Evolutionary conservation across 1,140 invertebrate genomes (phyloP), one percentile per base, ranked within the genome.

Genomic region (Hycleus phaleratus): DNA sequence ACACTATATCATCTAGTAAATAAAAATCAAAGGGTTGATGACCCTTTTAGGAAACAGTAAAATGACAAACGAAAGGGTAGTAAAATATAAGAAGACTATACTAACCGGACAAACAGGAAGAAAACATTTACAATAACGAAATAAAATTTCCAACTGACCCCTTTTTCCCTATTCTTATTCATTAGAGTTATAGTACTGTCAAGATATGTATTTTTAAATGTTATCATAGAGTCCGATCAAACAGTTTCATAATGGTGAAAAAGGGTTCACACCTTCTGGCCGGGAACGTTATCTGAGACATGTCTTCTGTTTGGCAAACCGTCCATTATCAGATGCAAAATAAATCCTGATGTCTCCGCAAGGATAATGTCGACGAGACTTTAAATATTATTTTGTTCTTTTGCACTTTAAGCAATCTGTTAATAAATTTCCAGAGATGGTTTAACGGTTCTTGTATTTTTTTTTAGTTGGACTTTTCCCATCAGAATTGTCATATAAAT

Each of bases 241-340:
- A n/a, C 4, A 32, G n/a, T 4, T 38, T 46, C 42, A 38, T 38
- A 46, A 55, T 38, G 45, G 40, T 9, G 10, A 2, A n/a, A 42
- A 55, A 55, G 52, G 52, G 52, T 55, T 55, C 52, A 55, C 52
- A 55, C 52, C 52, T 55, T 55, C 49, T 51, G 49, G 12, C 38
- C 32, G 4, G 32, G 32, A 32, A 32, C 32, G 32, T 26, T 52
- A 11, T 44, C 24, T 24, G 40, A 4, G 4, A 52, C 12, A 26
- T 6, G 10, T 11, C 44, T 32, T 32, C 32, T 32, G 32, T 32
- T 32, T 32, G 32, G 32, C 32, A 32, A 32, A 32, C 32, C 32
- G 32, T 32, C 32, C 32, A 32, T 32, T 55, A 55, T 55, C 52
- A 55, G 52, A 55, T 55, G 25, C 10, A 24, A 55, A 40, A 55